Conservation (phyloP, 2,113 vertebrate species). For the Leptobrachium ailaonicum region DNA sequence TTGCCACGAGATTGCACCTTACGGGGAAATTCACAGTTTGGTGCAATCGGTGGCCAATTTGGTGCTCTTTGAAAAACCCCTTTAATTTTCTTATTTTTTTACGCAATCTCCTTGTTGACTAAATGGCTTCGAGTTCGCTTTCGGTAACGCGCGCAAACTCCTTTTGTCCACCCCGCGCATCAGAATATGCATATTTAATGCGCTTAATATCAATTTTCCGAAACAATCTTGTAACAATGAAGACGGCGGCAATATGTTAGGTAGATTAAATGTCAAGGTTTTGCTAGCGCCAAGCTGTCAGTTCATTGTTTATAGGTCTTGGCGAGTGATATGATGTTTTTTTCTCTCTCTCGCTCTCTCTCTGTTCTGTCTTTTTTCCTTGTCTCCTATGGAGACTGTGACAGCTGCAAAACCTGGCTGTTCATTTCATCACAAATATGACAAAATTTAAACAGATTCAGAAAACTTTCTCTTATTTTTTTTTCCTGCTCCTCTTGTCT, state of each 20-base stretch:
- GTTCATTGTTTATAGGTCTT: constrained; percentile 51
- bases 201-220: constrained; percentile 20
- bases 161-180: constrained; percentile 10
- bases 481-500: not conserved
- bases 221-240: constrained; percentile 21
- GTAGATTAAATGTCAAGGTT: constrained; percentile 55
- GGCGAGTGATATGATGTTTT: constrained; percentile 45
- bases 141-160: constrained; percentile 28
- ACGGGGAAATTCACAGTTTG: no score
- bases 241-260: constrained; percentile 43
- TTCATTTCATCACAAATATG: constrained; percentile 56
- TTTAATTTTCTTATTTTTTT: no score
- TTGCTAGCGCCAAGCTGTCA: constrained; percentile 46
- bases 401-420: constrained; percentile 48
- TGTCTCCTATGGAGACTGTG: constrained; percentile 56
- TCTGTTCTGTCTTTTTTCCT: constrained; percentile 45
- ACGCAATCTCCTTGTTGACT: no score
- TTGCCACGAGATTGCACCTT: no score
- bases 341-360: constrained; percentile 51
- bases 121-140: not conserved
- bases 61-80: no score
- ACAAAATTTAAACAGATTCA: constrained; percentile 57
- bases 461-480: constrained; percentile 47
- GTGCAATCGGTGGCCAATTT: no score
- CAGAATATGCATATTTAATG: constrained; percentile 40